Evolutionary conservation across 2,113 vertebrate genomes (phyloP), one percentile per base, ranked within the genome.

Genomic region (Jacana jacana): DNA sequence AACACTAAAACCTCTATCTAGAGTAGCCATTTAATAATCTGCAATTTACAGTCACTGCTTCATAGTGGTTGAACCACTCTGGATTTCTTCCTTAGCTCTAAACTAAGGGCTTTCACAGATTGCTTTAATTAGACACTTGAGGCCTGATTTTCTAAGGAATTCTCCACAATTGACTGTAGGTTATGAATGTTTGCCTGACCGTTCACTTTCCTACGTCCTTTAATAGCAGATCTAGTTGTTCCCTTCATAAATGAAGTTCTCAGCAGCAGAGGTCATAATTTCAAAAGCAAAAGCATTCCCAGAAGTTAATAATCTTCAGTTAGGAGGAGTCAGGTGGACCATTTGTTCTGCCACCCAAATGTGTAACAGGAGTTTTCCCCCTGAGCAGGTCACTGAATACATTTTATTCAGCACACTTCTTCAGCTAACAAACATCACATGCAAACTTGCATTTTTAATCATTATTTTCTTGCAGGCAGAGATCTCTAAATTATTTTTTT

Each of bases 101-200:
- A 69, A 10, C 6, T 46, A 88, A 54, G 40, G 37, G 7, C 8
- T 86, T 94, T 94, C 64, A 81, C 27, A 66, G 83, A 63, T 63
- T 89, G 37, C 46, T 95, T 90, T 91, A 92, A 91, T 93, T 89
- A 89, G 70, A 91, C 52, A 52, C n/a, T 89, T 55, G 46, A 81
- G 46, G 28, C 7, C 39, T 85, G 64, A 68, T 81, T 86, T 73
- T 49, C 64, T 83, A 89, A 78, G 68, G 39, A 79, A 88, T 79
- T 31, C 33, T 81, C 37, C 58, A 65, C 24, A 85, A 68, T 3
- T 86, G 63, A 70, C 30, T 57, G 22, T 35, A 40, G 33, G 49
- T 75, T 58, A 89, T 54, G 54, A 76, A 88, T 49, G 42, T 86
- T 79, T 91, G 17, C 42, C 68, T 79, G 18, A 31, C 66, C 69